Evolutionary conservation across 2,888 invertebrate genomes (phyloP), one percentile per base, ranked within the genome.

Genomic region (Byasa hedistus): DNA sequence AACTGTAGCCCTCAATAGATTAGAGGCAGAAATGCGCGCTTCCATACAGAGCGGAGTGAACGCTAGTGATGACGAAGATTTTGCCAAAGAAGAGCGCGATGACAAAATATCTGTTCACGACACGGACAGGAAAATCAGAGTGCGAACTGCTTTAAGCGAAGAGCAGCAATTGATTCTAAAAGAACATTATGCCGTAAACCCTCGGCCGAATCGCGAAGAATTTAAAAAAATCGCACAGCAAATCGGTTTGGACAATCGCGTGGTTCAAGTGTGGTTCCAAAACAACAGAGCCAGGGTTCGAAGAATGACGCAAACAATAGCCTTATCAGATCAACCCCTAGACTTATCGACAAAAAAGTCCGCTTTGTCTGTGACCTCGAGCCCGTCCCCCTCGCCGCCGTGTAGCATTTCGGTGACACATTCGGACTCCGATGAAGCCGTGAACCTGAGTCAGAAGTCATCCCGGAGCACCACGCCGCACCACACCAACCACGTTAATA

Each of bases 221-320:
- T 95, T 99, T 75, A 95, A 96, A 62, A 94, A 96, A 81, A 97
- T 99, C 75, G 98, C 98, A 3, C 94, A 96, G 23, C 93, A 93
- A 69, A 92, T 95, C 55, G 95, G 95, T 63, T 94, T 95, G 75
- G 95, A 95, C 65, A 95, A 95, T 55, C 92, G 97, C 66, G 96
- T 97, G 1, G 96, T 96, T 4, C 96, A 98, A 92, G 98, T 98
- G 8, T 98, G 98, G 98, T 98, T 98, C 83, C 98, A 98, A 90
- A 98, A 98, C 84, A 97, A 97, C 72, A 93, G 98, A 71, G 98
- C 98, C 0, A 93, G 98, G 63, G 97, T 97, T 79, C 94, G 98
- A 58, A 94, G 97, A 73, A 84, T 94, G 86, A 93, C 92, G 51
- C 92, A 87, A 70, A 79, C 79, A 5, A 72, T 83, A 32, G 77